Percentiles rank a stretch among this genome's conserved stretches.
phyloP scores from a whole-genome alignment of 2,888 invertebrate genomes.

The Torymus auratus region DNA sequence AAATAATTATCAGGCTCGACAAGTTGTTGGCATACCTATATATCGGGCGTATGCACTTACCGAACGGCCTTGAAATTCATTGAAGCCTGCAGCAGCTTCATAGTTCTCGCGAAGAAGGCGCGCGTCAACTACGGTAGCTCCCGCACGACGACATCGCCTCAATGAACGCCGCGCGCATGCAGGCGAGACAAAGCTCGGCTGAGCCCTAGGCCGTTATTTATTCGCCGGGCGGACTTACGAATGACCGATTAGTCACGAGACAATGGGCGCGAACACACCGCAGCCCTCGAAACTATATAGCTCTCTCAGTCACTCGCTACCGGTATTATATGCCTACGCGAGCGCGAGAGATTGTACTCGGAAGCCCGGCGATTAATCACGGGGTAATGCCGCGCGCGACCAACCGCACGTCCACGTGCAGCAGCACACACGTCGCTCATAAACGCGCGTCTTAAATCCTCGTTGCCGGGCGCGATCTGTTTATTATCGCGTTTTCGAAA shows the following conservation, averaged over 20 bases:
- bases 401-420: too few species aligned
- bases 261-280: slow-evolving; percentile 64
- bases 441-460: slow-evolving; percentile 35
- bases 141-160: not conserved
- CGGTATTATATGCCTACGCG: slow-evolving; percentile 30
- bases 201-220: slow-evolving; percentile 5
- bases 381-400: slow-evolving; percentile 63
- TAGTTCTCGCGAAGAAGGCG: too few species aligned
- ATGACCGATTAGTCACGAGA: slow-evolving; percentile 73
- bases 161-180: too few species aligned
- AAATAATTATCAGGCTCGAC: too few species aligned
- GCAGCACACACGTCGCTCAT: too few species aligned
- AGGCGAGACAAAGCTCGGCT: too few species aligned
- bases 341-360: slow-evolving; percentile 64
- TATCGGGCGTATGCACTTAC: too few species aligned
- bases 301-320: slow-evolving; percentile 57
- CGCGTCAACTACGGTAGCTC: not conserved
- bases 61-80: too few species aligned
- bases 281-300: slow-evolving; percentile 55
- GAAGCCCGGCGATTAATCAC: slow-evolving; percentile 74
- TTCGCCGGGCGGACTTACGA: slow-evolving; percentile 57
- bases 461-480: slow-evolving; percentile 23
- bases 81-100: too few species aligned
- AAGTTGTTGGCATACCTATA: too few species aligned
- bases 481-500: slow-evolving; percentile 43